These are phyloP conservation scores for Rhingia rostrata DNA, from an alignment of 2,888 invertebrate genomes.

Conservation along the genomic window DNA sequence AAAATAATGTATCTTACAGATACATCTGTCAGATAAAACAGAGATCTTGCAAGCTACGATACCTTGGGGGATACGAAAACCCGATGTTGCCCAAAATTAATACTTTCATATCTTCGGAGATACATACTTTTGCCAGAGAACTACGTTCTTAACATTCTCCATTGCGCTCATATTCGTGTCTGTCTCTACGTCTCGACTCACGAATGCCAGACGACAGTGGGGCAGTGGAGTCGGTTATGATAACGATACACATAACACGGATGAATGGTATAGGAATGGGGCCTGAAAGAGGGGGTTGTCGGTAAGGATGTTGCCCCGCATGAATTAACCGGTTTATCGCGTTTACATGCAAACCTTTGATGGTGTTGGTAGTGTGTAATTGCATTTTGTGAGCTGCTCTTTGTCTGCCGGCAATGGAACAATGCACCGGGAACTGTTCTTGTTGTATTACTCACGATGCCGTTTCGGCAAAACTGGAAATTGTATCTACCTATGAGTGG, in stretches of 20 bases:
- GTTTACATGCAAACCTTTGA: conserved; percentile 44
- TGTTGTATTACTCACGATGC: conserved; percentile 67
- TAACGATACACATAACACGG: conserved; percentile 37
- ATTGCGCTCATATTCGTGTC: conserved; percentile 14
- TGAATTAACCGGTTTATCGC: conserved; percentile 66
- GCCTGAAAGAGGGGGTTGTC: not conserved
- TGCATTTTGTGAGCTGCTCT: conserved; percentile 27
- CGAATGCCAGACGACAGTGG: conserved; percentile 42
- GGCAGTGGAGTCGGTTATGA: conserved; percentile 61
- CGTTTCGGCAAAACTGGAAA: conserved; percentile 63
- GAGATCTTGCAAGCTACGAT: conserved; percentile 1
- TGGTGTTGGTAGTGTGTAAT: conserved; percentile 21
- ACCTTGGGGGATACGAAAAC: conserved; percentile 21
- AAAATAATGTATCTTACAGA: conserved; percentile 25
- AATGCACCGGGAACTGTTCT: conserved; percentile 69
- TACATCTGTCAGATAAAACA: conserved; percentile 15
- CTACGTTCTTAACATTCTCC: conserved; percentile 9
- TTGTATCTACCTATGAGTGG: conserved; percentile 3
- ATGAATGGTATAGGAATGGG: not conserved
- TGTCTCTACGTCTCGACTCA: conserved; percentile 21
- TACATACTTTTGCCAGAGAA: not conserved
- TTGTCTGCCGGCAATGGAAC: conserved; percentile 40
- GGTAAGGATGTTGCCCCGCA: conserved; percentile 6
- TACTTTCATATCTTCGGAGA: conserved; percentile 15
- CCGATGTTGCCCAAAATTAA: conserved; percentile 43